Conservation (phyloP, 2,797 vertebrate species). For the Scyliorhinus canicula region DNA sequence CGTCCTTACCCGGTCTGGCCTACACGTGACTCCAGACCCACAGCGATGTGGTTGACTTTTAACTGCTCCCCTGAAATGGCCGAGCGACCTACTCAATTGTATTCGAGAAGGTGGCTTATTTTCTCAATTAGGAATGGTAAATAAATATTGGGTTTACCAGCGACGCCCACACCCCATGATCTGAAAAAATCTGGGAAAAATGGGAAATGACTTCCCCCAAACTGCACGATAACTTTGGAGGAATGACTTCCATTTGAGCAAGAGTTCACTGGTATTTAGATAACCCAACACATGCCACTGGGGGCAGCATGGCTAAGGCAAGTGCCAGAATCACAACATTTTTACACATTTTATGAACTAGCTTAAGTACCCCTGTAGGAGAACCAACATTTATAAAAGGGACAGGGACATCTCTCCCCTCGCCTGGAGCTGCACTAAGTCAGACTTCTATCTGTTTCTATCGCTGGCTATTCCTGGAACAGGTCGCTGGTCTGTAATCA, state of each 20-base stretch:
- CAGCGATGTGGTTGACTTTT: not conserved
- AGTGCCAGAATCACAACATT: not conserved
- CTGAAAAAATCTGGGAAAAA: not conserved
- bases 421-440: too few species aligned
- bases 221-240: not conserved
- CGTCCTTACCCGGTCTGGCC: not conserved
- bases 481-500: too few species aligned
- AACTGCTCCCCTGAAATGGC: not conserved
- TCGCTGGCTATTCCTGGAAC: too few species aligned
- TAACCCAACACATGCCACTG: not conserved
- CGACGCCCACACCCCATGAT: not conserved
- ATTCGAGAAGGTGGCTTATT: not conserved
- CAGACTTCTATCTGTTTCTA: too few species aligned
- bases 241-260: not conserved
- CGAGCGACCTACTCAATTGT: not conserved
- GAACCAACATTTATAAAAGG: not conserved
- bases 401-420: too few species aligned
- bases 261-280: not conserved
- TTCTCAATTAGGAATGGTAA: too few species aligned
- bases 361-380: not conserved
- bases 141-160: not conserved
- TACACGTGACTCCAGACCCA: not conserved
- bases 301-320: not conserved
- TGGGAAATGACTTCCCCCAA: not conserved
- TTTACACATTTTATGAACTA: not conserved